Evolutionary conservation across 2,797 vertebrate genomes (phyloP).

Genomic region (Bovichtus variegatus): DNA sequence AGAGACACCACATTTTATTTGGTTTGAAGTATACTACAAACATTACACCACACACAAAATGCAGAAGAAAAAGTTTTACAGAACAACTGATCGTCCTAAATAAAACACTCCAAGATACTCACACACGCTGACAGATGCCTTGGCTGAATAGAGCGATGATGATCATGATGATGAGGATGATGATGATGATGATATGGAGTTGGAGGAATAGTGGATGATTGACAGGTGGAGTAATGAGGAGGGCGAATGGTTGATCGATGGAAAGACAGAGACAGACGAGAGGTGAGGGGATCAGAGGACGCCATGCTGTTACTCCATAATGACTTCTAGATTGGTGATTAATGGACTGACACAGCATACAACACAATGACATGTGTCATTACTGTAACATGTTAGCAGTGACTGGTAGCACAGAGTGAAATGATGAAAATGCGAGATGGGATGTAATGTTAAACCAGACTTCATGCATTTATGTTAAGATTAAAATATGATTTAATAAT

Average conservation of each 20-base stretch:
- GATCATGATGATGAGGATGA: slow-evolving; percentile 37
- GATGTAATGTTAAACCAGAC: background rate
- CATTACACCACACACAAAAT: slow-evolving; percentile 17
- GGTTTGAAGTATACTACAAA: slow-evolving; percentile 36
- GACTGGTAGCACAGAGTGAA: background rate
- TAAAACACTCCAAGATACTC: slow-evolving; percentile 60
- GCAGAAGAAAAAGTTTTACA: background rate
- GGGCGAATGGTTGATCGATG: slow-evolving; percentile 34
- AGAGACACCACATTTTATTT: slow-evolving; percentile 30
- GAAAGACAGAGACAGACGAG: slow-evolving; percentile 33
- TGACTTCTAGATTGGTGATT: slow-evolving; percentile 26
- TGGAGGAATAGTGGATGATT: slow-evolving; percentile 41
- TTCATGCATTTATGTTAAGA: background rate
- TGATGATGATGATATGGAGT: slow-evolving; percentile 29
- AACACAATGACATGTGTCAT: background rate
- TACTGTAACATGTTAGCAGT: background rate
- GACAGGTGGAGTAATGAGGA: slow-evolving; percentile 48
- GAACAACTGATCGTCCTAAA: background rate
- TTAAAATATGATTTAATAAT: background rate
- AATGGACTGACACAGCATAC: slow-evolving; percentile 9
- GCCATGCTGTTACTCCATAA: slow-evolving; percentile 16
- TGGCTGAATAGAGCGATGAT: slow-evolving; percentile 67
- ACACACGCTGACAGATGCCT: slow-evolving; percentile 69
- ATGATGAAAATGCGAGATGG: slow-evolving; percentile 6
- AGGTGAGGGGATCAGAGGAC: slow-evolving; percentile 41